Evolutionary conservation across 2,113 vertebrate species (phyloP).

Genomic region (Cygnus atratus): DNA sequence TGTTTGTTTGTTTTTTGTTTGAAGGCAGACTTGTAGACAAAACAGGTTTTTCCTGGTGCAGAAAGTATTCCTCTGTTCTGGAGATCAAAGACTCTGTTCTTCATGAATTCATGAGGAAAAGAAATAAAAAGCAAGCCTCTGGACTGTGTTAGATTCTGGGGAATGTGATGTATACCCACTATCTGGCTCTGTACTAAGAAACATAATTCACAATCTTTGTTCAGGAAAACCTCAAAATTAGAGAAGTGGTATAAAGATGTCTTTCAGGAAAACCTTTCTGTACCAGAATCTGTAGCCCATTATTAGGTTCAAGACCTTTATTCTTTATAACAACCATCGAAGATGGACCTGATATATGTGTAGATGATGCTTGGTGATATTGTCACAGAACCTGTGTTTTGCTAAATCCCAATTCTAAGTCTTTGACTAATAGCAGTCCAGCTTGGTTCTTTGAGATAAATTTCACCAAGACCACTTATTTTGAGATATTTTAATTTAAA

Average conservation of each 20-base stretch:
- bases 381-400: not conserved
- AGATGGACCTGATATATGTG: not conserved
- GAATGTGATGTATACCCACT: not conserved
- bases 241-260: not conserved
- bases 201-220: not conserved
- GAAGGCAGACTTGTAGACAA: not conserved
- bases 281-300: not conserved
- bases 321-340: not conserved
- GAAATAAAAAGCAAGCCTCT: not conserved
- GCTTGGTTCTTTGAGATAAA: not conserved
- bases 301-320: not conserved
- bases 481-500: not conserved
- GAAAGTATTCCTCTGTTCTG: not conserved
- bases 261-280: not conserved
- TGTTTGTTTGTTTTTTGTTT: not conserved
- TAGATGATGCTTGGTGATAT: fast-evolving
- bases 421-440: not conserved
- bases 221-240: not conserved
- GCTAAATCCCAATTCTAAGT: not conserved
- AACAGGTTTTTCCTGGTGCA: not conserved
- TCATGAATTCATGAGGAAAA: not conserved
- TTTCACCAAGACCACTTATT: not conserved
- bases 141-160: not conserved
- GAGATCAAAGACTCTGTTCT: not conserved
- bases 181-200: not conserved